Evolutionary conservation across 2,888 invertebrate species (phyloP), one percentile per base, ranked within the genome.

Genomic region (Unio delphinus): DNA sequence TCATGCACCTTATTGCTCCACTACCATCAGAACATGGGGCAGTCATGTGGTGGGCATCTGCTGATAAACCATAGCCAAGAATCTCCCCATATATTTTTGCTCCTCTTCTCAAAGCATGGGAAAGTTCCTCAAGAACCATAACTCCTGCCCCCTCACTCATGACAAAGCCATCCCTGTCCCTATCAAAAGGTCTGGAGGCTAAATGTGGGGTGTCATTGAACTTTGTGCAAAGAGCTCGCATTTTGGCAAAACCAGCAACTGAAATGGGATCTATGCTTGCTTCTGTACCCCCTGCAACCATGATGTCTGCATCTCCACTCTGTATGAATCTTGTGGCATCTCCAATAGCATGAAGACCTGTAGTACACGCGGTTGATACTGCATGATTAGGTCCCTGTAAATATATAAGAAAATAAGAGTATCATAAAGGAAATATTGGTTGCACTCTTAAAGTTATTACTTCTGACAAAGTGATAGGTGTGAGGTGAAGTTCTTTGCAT

Each of bases 251-350:
- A 0, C 89, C 97, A 64, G 97, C 97, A 73, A 99, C 93, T 1
- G 95, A 93, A 68, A 98, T 91, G 1, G 97, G 97, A 87, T 94
- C 95, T 60, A 98, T 94, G 82, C 95, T 95, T 0, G 97, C 94
- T 90, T 99, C 98, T 0, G 97, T 94, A 45, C 96, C 96, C 7
- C 98, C 98, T 87, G 96, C 96, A 7, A 99, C 91, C 97, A 99
- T 98, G 0, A 96, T 93, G 90, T 95, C 94, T 54, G 89, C 90
- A 73, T 87, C 87, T 2, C 89, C 90, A 68, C 83, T 87, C 93
- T 92, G 81, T 23, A 90, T 90, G 69, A 90, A 87, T 55, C 96
- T 93, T 87, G 94, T 94, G 0, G 96, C 96, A 85, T 93, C 92
- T 72, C 94, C 99, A 76, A 99, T 94, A 0, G 98, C 94, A 91